Evolutionary conservation across 92 coral and sea anemone species (phyloP).

Genomic region (Bergia puertoricense): DNA sequence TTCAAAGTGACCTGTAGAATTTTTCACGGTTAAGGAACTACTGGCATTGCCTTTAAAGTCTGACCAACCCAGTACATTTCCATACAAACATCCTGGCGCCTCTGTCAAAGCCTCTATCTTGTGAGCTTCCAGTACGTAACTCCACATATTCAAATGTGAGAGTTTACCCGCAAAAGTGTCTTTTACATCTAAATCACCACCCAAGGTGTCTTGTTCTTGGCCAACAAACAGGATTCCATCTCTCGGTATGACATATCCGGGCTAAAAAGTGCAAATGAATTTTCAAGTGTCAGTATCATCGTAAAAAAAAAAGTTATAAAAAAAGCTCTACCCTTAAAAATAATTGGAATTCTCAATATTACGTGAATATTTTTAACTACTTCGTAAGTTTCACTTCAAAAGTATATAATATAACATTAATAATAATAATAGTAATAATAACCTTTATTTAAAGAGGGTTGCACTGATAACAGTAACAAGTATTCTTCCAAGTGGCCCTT

Average conservation of each 20-base stretch:
- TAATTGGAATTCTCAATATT: no score
- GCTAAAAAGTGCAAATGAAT: background rate
- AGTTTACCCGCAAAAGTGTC: background rate
- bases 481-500: no score
- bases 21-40: background rate
- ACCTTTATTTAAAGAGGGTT: no score
- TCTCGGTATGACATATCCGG: constrained; percentile 17
- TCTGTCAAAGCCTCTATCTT: no score
- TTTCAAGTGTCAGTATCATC: no score
- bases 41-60: background rate
- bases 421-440: no score
- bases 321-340: background rate
- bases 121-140: constrained; percentile 9
- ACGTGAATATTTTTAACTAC: no score
- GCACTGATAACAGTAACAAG: no score
- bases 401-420: no score
- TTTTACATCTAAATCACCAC: background rate
- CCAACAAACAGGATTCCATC: background rate
- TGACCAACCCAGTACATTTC: constrained; percentile 15
- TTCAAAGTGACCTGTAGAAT: constrained; percentile 1
- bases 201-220: constrained; percentile 20
- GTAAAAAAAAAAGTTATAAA: background rate
- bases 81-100: background rate
- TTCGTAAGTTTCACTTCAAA: no score
- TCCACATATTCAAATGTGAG: constrained; percentile 11